Evolutionary conservation across 2,113 vertebrate species (phyloP).

Genomic region (Pantherophis guttatus): DNA sequence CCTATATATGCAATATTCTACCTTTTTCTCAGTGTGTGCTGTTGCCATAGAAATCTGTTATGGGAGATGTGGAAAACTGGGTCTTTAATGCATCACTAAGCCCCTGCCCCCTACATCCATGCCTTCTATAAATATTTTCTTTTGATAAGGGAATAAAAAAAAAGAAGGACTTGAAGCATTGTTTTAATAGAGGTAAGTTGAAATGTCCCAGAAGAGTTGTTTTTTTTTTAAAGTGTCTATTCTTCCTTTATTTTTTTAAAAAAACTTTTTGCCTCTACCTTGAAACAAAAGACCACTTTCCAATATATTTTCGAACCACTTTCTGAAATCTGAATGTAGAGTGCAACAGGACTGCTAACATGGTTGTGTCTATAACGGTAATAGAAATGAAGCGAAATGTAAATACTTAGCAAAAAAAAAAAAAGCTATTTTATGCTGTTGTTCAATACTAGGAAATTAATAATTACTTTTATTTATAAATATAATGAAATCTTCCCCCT

Average conservation of each 20-base stretch:
- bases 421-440: background rate
- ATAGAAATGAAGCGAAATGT: background rate
- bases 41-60: constrained; percentile 60
- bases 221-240: background rate
- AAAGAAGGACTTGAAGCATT: accelerated
- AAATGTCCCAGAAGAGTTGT: background rate
- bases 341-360: background rate
- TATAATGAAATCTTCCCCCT: background rate
- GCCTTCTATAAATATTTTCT: background rate
- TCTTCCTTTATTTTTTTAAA: background rate
- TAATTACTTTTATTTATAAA: background rate
- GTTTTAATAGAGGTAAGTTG: background rate
- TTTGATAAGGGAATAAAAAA: constrained; percentile 12
- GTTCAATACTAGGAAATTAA: background rate
- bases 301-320: background rate
- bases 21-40: constrained; percentile 17
- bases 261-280: background rate
- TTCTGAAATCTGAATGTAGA: background rate
- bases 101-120: background rate
- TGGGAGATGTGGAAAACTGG: constrained; percentile 16
- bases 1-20: constrained; percentile 43
- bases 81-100: constrained; percentile 10
- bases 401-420: background rate
- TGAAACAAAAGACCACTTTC: background rate
- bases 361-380: background rate